A percentile compares a stretch with the other conserved stretches of the same genome.
phyloP scores from a whole-genome alignment of 2,888 invertebrate genomes.

The Monoplex corrugatus region DNA sequence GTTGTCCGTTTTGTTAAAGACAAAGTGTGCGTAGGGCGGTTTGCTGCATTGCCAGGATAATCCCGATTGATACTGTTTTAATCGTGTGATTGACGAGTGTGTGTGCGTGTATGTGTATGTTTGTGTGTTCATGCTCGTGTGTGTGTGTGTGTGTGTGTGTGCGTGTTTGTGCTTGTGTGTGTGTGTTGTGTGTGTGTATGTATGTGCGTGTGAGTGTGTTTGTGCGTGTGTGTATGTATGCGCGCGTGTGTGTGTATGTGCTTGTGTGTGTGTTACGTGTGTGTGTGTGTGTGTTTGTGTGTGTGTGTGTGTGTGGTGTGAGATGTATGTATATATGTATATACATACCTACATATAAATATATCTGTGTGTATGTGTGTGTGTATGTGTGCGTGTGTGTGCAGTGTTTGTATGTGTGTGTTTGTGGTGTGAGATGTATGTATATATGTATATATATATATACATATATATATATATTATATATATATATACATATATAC shows the following conservation, averaged over 20 bases:
- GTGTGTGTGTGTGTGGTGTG: no score
- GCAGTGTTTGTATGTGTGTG: background rate
- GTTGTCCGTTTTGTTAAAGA: no score
- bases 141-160: background rate
- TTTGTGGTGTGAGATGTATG: background rate
- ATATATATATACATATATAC: slow-evolving; percentile 28
- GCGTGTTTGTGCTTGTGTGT: background rate
- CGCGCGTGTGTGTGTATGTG: background rate
- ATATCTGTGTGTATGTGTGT: background rate
- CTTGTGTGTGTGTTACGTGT: background rate
- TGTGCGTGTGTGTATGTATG: background rate
- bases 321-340: no score
- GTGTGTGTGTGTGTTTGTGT: background rate
- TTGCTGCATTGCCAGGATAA: no score
- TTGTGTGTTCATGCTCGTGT: no score
- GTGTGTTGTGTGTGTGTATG: background rate
- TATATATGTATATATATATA: slow-evolving; percentile 7
- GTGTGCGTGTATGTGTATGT: no score
- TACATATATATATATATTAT: slow-evolving; percentile 38
- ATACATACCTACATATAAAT: background rate
- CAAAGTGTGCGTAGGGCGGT: no score
- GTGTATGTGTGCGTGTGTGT: background rate
- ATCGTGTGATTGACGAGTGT: no score
- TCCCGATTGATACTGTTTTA: no score
- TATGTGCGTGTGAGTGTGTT: background rate